These are phyloP conservation scores for Phymanthus crucifer DNA, from an alignment of 92 coral and sea anemone species.

Conservation along the genomic window DNA sequence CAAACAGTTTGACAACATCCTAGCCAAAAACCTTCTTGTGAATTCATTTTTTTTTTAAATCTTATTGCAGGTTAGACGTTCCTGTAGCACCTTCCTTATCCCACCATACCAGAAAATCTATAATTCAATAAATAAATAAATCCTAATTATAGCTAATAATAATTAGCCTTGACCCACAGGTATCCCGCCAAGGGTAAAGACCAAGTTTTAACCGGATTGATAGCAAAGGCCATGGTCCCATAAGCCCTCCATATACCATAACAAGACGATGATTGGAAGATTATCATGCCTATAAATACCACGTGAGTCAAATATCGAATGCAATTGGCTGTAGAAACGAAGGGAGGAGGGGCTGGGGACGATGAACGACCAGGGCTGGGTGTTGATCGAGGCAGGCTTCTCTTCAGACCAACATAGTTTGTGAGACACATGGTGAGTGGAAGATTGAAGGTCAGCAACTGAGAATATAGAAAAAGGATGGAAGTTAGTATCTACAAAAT, in stretches of 20 bases:
- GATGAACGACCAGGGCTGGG: slow-evolving; percentile 22
- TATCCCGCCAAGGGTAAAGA: slow-evolving; percentile 61
- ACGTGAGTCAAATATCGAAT: slow-evolving; percentile 51
- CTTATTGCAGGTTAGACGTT: no score
- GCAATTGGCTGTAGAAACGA: slow-evolving; percentile 9
- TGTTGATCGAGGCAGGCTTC: not conserved
- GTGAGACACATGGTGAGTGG: slow-evolving; percentile 82
- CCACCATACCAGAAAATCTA: not conserved
- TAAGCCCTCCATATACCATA: slow-evolving; percentile 69
- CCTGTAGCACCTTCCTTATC: not conserved
- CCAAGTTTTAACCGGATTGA: slow-evolving; percentile 92
- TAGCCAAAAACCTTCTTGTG: not conserved
- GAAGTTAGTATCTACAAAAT: not conserved
- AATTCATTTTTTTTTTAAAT: no score
- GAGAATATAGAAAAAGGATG: not conserved
- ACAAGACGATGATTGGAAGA: slow-evolving; percentile 78
- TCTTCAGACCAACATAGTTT: slow-evolving; percentile 55
- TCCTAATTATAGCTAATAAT: not conserved
- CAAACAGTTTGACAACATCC: not conserved
- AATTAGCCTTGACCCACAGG: slow-evolving; percentile 51
- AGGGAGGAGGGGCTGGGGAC: slow-evolving; percentile 20
- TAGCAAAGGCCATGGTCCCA: slow-evolving; percentile 74
- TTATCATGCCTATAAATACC: slow-evolving; percentile 47
- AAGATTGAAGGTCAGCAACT: slow-evolving; percentile 78
- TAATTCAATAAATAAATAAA: not conserved